Evolutionary conservation across 1,140 invertebrate species (phyloP), one percentile per base, ranked within the genome.

Genomic region (Charaxes varanes): DNA sequence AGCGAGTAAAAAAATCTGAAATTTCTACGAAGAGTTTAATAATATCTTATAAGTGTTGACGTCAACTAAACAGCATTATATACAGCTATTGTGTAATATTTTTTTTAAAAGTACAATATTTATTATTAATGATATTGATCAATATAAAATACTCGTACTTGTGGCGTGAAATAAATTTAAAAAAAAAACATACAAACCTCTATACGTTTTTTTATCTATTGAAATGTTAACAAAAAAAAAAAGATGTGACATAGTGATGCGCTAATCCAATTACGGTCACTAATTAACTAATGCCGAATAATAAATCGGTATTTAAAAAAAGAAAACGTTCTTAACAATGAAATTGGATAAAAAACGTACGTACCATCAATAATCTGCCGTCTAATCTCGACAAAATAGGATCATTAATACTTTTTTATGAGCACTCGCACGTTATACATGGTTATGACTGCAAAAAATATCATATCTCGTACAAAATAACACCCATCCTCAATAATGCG

Each of bases 301-400:
- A 28, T 14, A 28, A 28, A 33, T 30, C 27, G 18, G 19, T 27
- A 41, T 36, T 24, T 23, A 26, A 35, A 36, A 42, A 15, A 41
- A 23, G 22, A 30, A 31, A 31, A n/a, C n/a, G n/a, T n/a, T n/a
- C n/a, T 8, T 21, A 22, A 28, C 21, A 28, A 42, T 33, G 30
- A 13, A 53, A 32, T 19, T 12, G 14, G 12, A 21, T 24, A 17
- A 21, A 28, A 18, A 35, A 1, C n/a, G 14, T 35, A 47, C 53
- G 32, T 47, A 58, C 54, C 54, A 53, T 58, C 32, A 58, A 58
- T 49, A 53, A 50, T 26, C 23, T 41, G 37, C 44, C 32, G 38
- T 14, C 13, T 19, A 41, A 44, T 42, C 26, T 31, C 31, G 48
- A 19, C 31, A 33, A 46, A 37, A 56, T 49, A 19, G 34, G 46